Percentiles rank a stretch among this genome's conserved stretches.
These are phyloP conservation scores for Cordilura impudica DNA, from an alignment of 2,888 invertebrate genomes.

Conservation along the genomic window DNA sequence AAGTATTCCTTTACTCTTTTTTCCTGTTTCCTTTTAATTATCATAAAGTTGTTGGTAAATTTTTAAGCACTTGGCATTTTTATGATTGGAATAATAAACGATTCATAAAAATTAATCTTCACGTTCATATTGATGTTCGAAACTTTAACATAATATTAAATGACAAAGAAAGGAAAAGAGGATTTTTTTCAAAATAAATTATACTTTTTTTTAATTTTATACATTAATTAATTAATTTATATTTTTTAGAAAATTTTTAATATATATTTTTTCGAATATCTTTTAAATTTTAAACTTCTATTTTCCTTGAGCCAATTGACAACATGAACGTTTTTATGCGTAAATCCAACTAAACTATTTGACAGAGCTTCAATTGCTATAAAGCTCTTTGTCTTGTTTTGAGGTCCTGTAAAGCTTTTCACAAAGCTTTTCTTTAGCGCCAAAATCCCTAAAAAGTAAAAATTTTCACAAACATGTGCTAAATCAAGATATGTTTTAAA, in stretches of 20 bases:
- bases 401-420: conserved; percentile 55
- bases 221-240: background rate
- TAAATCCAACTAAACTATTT: conserved; percentile 41
- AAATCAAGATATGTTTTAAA: too few relatives aligned
- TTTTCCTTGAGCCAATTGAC: conserved; percentile 31
- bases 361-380: conserved; percentile 19
- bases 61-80: conserved; percentile 16
- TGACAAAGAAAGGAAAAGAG: background rate
- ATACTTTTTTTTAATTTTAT: background rate
- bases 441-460: conserved; percentile 40
- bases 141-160: background rate
- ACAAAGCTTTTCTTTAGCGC: conserved; percentile 54
- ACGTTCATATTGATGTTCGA: background rate
- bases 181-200: background rate
- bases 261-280: too few relatives aligned
- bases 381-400: background rate
- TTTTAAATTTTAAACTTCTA: background rate
- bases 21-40: background rate
- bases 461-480: conserved; percentile 1
- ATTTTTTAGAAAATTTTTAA: background rate
- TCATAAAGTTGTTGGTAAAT: background rate
- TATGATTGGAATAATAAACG: background rate
- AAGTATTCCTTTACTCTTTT: background rate
- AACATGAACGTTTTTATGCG: conserved; percentile 45
- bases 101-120: background rate